These are phyloP conservation scores for Agrypnia vestita DNA, from an alignment of 1,140 invertebrate species.

Conservation along the genomic window DNA sequence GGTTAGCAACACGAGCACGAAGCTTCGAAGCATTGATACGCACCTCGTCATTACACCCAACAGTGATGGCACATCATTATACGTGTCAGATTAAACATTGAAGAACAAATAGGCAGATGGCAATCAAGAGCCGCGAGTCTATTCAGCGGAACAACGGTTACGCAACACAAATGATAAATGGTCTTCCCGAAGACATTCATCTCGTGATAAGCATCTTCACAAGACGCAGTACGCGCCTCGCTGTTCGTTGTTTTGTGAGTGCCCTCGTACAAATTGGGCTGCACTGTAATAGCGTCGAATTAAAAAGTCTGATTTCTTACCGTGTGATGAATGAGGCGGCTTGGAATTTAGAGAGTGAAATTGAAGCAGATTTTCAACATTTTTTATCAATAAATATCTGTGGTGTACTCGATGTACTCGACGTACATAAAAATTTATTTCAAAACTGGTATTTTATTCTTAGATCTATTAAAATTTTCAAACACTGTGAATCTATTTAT, in stretches of 20 bases:
- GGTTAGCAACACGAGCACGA: no score
- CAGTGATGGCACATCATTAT: no score
- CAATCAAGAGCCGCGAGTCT: not conserved
- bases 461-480: no score
- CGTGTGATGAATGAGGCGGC: not conserved
- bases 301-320: conserved; percentile 1
- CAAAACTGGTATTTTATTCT: no score
- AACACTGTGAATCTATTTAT: no score
- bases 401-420: no score
- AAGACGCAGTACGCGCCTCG: not conserved
- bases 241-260: not conserved
- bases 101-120: not conserved
- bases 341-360: not conserved
- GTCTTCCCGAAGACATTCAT: not conserved
- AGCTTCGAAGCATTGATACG: no score
- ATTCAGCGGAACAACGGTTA: not conserved
- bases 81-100: conserved; percentile 1
- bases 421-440: no score
- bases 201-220: not conserved
- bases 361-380: conserved; percentile 7
- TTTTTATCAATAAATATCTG: not conserved
- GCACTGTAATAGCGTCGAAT: conserved; percentile 11
- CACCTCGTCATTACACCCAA: not conserved
- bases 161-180: not conserved
- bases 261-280: not conserved